Evolutionary conservation across 2,113 vertebrate species (phyloP), one percentile per base, ranked within the genome.

Genomic region (Perca fluviatilis): DNA sequence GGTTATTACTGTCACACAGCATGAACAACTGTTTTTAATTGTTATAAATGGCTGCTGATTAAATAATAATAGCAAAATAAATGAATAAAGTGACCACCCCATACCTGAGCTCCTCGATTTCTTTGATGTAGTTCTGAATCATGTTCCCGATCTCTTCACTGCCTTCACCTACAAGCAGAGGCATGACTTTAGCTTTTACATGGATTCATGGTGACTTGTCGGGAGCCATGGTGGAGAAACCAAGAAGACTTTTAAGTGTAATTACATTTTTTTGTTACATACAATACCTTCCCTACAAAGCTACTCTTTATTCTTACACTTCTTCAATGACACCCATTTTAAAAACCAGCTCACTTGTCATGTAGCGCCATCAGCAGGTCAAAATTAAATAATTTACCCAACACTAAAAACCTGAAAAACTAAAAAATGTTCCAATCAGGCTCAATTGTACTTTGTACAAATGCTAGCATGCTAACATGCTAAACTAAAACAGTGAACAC

Each of bases 81-180:
- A 19, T 30, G 0, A 61, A 40, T 40, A 5, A 33, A 14, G 5
- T 13, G 15, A 0, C 73, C 10, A 57, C 5, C 19, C 7, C 54
- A 3, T 94, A 99, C 98, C 98, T 96, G 91, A 99, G 98, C 91
- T 99, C 98, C 94, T 99, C 98, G 4, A 99, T 99, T 95, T 99
- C 98, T 94, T 98, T 98, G 89, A 99, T 99, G 78, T 99, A 99
- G 93, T 97, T 99, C 84, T 99, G 95, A 91, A 99, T 97, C 98
- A 99, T 99, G 93, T 97, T 97, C 82, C 97, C 97, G 27, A 99
- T 99, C 92, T 99, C 98, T 93, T 99, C 98, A 87, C 93, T 98
- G 46, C 98, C 98, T 89, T 99, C 98, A 80, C 98, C 98, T 99
- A 84, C 5, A 91, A 86, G 80, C 3, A 88, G 54, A 92, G 36